Base-by-base conservation (phyloP, 2,797 vertebrate species). In the Parauchenoglanis punctatus region DNA sequence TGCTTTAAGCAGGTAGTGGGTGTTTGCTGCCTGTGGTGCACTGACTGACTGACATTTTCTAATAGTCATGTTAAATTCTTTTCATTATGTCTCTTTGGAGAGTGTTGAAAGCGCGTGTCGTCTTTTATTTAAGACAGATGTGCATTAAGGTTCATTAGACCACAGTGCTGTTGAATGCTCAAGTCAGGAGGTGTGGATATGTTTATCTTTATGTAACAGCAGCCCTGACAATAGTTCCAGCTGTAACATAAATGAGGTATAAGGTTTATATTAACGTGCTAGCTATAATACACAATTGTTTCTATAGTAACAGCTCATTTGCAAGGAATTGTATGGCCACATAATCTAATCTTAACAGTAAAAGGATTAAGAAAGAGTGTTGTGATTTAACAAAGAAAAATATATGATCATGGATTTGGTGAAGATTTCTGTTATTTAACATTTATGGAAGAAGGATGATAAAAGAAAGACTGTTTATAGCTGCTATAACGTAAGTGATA, bases 121-220 rank as follows among this genome's bases (percentile, higher is more conserved):
- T 68, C 44, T 83, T 83, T 70, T 65, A 65, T 82, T 65, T 54
- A 83, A 70, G 63, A 54, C 81, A 83, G 63, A 68, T 68, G 81
- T 35, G 63, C 2, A 31, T 68, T 83, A 68, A 31, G 46, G 81
- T 65, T 83, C 25, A n/a, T 83, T 67, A 83, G 23, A n/a, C 61
- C 13, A 49, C 59, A 52, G 40, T 25, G 1, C 17, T 46, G 25
- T 52, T 61, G 20, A 83, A 11, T 44, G n/a, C 25, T 25, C 0
- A 11, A 81, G 25, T 61, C 40, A 49, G 61, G 15, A 49, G n/a
- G 58, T 46, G 44, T 49, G 81, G 25, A 68, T 68, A 35, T 31
- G 2, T 23, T 40, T 40, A 40, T 40, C 40, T 54, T 28, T 58
- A 10, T 49, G 35, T 35, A 77, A 54, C n/a, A 54, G 81, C 63